These are phyloP conservation scores for Nephotettix cincticeps DNA, from an alignment of 1,140 invertebrate genomes.

Conservation along the genomic window DNA sequence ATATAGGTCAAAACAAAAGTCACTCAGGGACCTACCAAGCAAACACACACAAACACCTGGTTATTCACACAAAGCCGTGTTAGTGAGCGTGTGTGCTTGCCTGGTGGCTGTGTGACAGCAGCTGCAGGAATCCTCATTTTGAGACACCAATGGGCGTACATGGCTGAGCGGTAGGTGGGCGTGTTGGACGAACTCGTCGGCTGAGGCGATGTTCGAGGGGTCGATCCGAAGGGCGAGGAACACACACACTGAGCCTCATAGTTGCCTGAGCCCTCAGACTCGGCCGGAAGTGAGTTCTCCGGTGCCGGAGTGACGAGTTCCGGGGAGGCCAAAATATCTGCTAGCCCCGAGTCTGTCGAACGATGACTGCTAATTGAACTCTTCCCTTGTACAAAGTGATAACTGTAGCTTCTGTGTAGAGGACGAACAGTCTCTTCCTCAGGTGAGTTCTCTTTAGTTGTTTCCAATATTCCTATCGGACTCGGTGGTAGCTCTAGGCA, in stretches of 20 bases:
- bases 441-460: not conserved
- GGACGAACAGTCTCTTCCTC: not conserved
- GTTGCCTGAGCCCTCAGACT: conserved; percentile 52
- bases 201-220: conserved; percentile 59
- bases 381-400: conserved; percentile 24
- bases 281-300: conserved; percentile 40
- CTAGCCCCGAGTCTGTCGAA: conserved; percentile 81
- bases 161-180: conserved; percentile 65
- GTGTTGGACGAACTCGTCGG: conserved; percentile 41
- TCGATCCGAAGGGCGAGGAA: conserved; percentile 69
- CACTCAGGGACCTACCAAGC: conserved; percentile 11
- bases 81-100: conserved; percentile 32
- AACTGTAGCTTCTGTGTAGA: conserved; percentile 22
- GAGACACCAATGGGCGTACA: conserved; percentile 91
- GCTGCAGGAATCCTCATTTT: conserved; percentile 74
- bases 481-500: conserved; percentile 53
- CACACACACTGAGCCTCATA: conserved; percentile 70
- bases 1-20: too few relatives aligned
- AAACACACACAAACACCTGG: not conserved
- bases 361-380: conserved; percentile 44
- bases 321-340: conserved; percentile 67
- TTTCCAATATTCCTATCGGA: conserved; percentile 49
- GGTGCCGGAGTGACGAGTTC: conserved; percentile 57
- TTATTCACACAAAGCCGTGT: conserved; percentile 5
- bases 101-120: conserved; percentile 36